Conservation (phyloP, 2,888 invertebrate genomes). For the Tachina lurida region DNA sequence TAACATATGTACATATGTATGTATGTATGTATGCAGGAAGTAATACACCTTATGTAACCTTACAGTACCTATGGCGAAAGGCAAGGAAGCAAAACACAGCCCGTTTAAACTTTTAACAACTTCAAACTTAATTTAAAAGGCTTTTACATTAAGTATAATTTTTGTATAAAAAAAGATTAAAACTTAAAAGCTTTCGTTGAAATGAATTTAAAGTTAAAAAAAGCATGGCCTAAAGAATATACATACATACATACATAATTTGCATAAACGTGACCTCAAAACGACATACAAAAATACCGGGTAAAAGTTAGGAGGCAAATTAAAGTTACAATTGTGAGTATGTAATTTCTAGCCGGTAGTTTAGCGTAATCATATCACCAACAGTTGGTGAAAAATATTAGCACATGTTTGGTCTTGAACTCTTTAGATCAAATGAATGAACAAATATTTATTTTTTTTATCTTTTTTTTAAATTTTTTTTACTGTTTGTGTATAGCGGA, state of each 20-base stretch:
- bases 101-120: neutral
- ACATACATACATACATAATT: neutral
- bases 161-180: neutral
- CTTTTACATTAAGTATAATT: neutral
- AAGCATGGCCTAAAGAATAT: neutral
- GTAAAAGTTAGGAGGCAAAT: neutral
- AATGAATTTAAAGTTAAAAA: neutral
- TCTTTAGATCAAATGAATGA: slow-evolving; percentile 46
- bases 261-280: slow-evolving; percentile 7
- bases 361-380: neutral
- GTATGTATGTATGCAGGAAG: too few relatives aligned
- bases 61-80: too few relatives aligned
- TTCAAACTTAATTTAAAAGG: neutral
- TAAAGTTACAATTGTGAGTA: neutral
- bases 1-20: too few relatives aligned
- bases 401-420: slow-evolving; percentile 38
- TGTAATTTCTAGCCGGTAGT: slow-evolving; percentile 6
- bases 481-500: too few relatives aligned
- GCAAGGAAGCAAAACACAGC: neutral
- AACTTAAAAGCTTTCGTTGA: neutral
- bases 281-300: neutral
- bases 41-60: too few relatives aligned
- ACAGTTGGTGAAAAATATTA: neutral
- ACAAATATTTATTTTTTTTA: neutral
- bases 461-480: too few relatives aligned